Evolutionary conservation across 30 jellyfish, hydroid and myxozoan genomes (phyloP).

Genomic region (Chrysaora quinquecirrha): DNA sequence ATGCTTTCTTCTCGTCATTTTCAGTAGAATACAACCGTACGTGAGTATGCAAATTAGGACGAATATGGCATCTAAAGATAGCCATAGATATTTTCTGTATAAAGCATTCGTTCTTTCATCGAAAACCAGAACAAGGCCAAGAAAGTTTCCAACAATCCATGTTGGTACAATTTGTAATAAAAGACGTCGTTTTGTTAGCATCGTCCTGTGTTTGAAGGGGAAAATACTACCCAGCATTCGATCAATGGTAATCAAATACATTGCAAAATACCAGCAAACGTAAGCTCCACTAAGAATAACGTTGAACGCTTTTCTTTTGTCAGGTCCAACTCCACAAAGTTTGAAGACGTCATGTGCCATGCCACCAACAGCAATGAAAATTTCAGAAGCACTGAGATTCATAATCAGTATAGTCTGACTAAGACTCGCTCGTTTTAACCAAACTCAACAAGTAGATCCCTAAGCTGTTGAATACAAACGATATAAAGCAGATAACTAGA

Average conservation of each 20-base stretch:
- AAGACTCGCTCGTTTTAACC: neutral
- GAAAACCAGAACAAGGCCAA: too few relatives aligned
- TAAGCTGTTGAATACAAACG: neutral
- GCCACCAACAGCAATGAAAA: neutral
- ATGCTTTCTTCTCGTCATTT: neutral
- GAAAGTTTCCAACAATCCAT: neutral
- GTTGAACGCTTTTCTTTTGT: neutral
- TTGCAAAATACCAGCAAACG: neutral
- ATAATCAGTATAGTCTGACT: neutral
- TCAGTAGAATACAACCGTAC: neutral
- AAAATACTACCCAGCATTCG: neutral
- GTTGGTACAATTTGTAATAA: neutral
- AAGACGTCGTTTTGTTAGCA: neutral
- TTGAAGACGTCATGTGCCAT: neutral
- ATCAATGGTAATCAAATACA: neutral
- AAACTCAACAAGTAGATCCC: neutral
- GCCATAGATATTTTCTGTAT: neutral
- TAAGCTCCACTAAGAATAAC: neutral
- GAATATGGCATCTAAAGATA: neutral
- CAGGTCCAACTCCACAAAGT: neutral
- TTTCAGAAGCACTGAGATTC: neutral
- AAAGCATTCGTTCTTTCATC: neutral
- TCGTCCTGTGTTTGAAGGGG: neutral
- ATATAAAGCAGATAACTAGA: neutral
- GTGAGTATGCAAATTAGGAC: neutral